phyloP scores from a whole-genome alignment of 1,140 invertebrate species.

The Sipha flava region DNA sequence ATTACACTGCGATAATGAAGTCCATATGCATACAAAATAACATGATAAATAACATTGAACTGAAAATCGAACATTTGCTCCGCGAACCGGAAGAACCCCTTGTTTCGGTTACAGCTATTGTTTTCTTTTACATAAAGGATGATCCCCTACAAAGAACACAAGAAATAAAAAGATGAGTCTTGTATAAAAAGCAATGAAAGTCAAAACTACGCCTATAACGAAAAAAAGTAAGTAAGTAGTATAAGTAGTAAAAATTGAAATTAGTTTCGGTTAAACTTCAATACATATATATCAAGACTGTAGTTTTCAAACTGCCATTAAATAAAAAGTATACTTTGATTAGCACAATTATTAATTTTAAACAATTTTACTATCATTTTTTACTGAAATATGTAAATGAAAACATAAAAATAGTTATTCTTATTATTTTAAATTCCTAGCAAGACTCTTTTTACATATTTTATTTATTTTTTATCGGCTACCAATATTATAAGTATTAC shows the following conservation, averaged over 20 bases:
- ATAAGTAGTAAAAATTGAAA: not conserved
- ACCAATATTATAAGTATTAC: no score
- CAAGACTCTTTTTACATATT: no score
- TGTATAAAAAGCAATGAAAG: not conserved
- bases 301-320: not conserved
- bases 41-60: slow-evolving; percentile 17
- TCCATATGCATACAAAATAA: not conserved
- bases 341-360: no score
- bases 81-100: slow-evolving; percentile 26
- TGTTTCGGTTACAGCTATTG: slow-evolving; percentile 24
- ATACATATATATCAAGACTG: not conserved
- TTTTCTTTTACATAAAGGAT: slow-evolving; percentile 10
- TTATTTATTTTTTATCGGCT: no score
- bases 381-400: no score
- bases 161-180: slow-evolving; percentile 1
- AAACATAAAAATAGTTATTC: no score
- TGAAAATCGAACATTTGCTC: slow-evolving; percentile 28
- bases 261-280: slow-evolving; percentile 9
- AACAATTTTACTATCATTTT: no score
- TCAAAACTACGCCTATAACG: not conserved
- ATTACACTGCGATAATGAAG: slow-evolving; percentile 23
- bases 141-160: not conserved
- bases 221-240: no score
- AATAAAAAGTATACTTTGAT: not conserved
- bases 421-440: no score